Conservation (phyloP, 1,140 invertebrate species). For the Phenacoccus solenopsis region DNA sequence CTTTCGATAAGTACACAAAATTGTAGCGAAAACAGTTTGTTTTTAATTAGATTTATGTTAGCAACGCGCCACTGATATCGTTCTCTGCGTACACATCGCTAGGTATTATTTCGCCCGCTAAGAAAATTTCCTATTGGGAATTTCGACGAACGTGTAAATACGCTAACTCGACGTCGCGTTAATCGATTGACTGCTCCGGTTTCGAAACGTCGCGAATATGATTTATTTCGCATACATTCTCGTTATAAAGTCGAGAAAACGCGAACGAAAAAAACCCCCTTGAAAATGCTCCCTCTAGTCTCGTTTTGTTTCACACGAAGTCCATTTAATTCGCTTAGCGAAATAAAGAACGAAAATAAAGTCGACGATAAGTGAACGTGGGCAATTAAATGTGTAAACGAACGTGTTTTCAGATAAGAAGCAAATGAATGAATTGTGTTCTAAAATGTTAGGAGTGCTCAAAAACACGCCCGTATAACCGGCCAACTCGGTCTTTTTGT, state of each 20-base stretch:
- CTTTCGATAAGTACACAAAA: conserved; percentile 18
- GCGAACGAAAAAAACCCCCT: too few species aligned
- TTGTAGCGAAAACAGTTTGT: conserved; percentile 17
- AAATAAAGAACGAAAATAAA: neutral
- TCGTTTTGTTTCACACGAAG: too few species aligned
- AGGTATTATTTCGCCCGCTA: neutral
- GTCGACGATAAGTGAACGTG: neutral
- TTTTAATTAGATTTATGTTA: conserved; percentile 16
- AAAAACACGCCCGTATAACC: neutral
- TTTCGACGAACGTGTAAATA: neutral
- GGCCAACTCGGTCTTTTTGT: neutral
- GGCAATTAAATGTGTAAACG: neutral
- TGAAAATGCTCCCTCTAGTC: too few species aligned
- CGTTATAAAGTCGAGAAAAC: too few species aligned
- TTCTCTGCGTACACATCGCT: neutral
- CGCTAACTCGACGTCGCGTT: too few species aligned
- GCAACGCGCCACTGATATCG: conserved; percentile 5
- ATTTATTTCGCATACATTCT: too few species aligned
- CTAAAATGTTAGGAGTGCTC: neutral
- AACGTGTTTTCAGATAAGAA: neutral
- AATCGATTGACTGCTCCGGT: too few species aligned
- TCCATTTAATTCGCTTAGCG: too few species aligned
- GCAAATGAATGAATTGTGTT: neutral
- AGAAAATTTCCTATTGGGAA: neutral
- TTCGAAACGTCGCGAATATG: too few species aligned